Evolutionary conservation across 2,797 vertebrate genomes (phyloP).

Genomic region (Tangara arthus): DNA sequence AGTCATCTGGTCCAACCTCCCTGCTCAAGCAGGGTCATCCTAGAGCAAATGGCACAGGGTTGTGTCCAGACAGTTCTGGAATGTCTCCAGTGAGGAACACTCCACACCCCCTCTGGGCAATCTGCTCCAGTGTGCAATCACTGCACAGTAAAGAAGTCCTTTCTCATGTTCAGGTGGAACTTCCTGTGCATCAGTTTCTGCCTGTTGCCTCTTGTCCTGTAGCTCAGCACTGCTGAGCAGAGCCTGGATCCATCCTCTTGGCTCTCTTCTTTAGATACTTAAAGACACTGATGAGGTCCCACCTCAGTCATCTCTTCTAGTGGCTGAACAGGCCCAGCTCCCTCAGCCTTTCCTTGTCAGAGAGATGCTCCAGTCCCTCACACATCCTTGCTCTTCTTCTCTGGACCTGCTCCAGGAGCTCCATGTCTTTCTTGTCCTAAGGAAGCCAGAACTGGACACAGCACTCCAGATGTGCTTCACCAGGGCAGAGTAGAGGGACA

Average conservation of each 20-base stretch:
- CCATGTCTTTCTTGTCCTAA: not conserved
- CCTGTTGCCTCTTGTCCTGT: accelerated
- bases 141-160: not conserved
- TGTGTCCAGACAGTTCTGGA: not conserved
- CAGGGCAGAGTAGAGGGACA: not conserved
- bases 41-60: not conserved
- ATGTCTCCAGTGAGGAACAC: not conserved
- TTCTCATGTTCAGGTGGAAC: not conserved
- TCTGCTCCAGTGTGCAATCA: not conserved
- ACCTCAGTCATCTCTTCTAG: accelerated
- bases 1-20: not conserved
- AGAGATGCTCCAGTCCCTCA: not conserved
- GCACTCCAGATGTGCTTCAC: not conserved
- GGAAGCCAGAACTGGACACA: not conserved
- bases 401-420: accelerated
- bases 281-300: not conserved
- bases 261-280: not conserved
- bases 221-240: not conserved
- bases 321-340: not conserved
- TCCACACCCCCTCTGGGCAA: not conserved
- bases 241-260: not conserved
- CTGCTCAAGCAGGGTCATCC: not conserved
- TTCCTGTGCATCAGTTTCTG: not conserved
- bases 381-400: not conserved
- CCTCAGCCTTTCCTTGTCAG: not conserved